Base-by-base conservation (phyloP, 2,797 vertebrate species). In the Zenarchopterus dispar region DNA sequence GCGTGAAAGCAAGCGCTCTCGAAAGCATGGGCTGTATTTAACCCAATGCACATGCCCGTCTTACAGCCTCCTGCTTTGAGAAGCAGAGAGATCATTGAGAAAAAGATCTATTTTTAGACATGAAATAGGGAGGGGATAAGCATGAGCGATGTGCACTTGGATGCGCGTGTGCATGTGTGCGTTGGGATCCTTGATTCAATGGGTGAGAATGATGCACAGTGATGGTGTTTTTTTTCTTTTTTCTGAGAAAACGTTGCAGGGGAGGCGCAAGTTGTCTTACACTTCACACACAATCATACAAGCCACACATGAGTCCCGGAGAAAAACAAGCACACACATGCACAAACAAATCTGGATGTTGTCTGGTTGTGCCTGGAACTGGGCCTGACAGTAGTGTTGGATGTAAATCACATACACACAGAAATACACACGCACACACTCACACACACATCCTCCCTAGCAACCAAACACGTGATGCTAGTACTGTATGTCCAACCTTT, bases 101-200 rank as follows among this genome's bases (percentile, higher is more conserved):
- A 85, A 87, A 81, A 83, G 39, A 56, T 68, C 87, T 91, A 91
- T 91, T 88, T 89, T 89, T 92, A 92, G 89, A 85, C 62, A 52
- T 73, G 74, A 72, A 89, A 84, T 56, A 68, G 77, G 80, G 78
- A 83, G 84, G 76, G 72, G 82, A 77, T 75, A 78, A 86, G 83
- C 56, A 66, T 56, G 62, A 72, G 75, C 8, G 8, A 36, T 56
- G 70, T 56, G 62, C 44, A 56, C 21, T 48, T 65, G 62, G 31
- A 31, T 71, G 56, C 46, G 33, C 45, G 24, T 41, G 26, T 42
- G 2, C 13, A 13, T 39, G 51, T 46, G 26, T 36, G 47, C 54
- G 49, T 59, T 17, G 10, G 45, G 56, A 53, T 51, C 60, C 77
- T 79, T 70, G 68, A 74, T 70, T 88, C 65, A 78, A 76, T 78